Percentiles rank a stretch among this genome's conserved stretches.
phyloP scores from a whole-genome alignment of 2,797 vertebrate species.

The Gallinago stenura region DNA sequence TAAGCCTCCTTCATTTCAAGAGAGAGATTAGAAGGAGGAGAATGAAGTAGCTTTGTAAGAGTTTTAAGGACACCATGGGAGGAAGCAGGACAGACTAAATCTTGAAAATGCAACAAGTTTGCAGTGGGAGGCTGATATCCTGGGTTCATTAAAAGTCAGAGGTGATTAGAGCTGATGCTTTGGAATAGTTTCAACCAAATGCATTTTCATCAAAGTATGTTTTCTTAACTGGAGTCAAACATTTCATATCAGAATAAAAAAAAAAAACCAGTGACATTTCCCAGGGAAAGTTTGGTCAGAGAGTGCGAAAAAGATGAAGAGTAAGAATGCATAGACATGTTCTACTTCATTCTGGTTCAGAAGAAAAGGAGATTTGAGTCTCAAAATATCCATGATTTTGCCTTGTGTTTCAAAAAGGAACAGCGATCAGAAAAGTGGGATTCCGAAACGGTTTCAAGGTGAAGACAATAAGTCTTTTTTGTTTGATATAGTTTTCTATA shows the following conservation, averaged over 20 bases:
- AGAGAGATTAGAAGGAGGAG: not conserved
- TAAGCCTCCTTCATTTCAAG: not conserved
- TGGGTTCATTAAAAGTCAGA: not conserved
- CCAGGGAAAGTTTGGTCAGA: not conserved
- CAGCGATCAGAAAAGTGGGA: not conserved
- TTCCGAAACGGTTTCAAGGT: not conserved
- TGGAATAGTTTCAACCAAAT: conserved; percentile 28
- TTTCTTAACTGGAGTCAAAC: conserved; percentile 45
- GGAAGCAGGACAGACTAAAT: not conserved
- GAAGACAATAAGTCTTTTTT: not conserved
- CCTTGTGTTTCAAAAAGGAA: not conserved
- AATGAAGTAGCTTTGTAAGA: not conserved
- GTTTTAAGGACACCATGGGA: not conserved
- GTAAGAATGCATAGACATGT: not conserved
- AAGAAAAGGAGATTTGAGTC: not conserved
- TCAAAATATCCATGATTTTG: not conserved
- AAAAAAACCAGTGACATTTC: not conserved
- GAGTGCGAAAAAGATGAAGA: not conserved
- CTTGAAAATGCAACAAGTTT: not conserved
- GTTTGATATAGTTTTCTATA: not conserved
- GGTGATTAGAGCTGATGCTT: not conserved
- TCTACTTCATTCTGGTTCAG: not conserved
- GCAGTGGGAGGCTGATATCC: not conserved
- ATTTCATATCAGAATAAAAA: not conserved
- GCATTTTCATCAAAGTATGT: conserved; percentile 9